phyloP scores from a whole-genome alignment of 2,797 vertebrate species.

The Basileuterus tristriatus region DNA sequence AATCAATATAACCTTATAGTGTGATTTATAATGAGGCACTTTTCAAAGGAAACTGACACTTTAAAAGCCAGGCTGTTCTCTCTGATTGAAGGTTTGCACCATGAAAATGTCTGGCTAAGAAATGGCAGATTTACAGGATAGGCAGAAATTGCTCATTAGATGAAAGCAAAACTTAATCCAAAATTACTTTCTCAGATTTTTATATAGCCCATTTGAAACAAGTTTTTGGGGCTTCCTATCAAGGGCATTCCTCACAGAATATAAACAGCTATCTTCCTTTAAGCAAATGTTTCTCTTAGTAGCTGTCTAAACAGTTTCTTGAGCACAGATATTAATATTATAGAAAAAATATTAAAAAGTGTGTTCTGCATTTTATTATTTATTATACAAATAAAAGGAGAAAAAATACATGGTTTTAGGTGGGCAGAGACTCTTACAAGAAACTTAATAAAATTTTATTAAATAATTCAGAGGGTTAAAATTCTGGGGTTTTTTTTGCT shows the following conservation, averaged over 20 bases:
- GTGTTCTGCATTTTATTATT: not conserved
- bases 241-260: not conserved
- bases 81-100: constrained; percentile 9
- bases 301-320: not conserved
- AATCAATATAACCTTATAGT: not conserved
- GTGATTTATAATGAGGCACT: constrained; percentile 17
- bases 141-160: not conserved
- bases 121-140: not conserved
- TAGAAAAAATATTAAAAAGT: not conserved
- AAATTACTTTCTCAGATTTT: not conserved
- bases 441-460: not conserved
- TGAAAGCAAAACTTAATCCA: constrained; percentile 8
- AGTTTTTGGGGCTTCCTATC: not conserved
- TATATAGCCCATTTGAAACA: not conserved
- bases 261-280: not conserved
- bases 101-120: not conserved
- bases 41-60: constrained; percentile 1
- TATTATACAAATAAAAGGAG: not conserved
- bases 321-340: not conserved
- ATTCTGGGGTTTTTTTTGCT: not conserved
- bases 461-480: not conserved
- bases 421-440: not conserved
- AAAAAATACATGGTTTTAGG: not conserved
- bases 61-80: not conserved
- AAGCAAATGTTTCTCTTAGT: not conserved